Conservation (phyloP, 2,113 vertebrate species). For the Sceloporus tristichus region DNA sequence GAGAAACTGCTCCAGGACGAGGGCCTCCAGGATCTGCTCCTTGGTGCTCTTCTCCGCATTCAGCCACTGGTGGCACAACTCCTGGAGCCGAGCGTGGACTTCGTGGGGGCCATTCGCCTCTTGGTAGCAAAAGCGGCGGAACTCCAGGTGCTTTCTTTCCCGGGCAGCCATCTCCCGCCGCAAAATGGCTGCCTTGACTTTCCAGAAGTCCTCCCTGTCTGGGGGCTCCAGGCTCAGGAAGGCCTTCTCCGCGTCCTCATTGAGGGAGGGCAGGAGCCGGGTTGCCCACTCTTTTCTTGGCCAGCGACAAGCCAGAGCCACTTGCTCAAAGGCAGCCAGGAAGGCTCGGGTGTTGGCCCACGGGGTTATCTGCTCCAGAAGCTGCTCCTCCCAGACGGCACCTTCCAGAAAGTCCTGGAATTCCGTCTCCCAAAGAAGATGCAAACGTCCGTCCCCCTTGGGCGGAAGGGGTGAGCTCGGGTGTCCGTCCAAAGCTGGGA, state of each 20-base stretch:
- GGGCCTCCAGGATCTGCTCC: conserved; percentile 22
- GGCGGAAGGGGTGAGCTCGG: background rate
- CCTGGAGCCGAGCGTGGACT: background rate
- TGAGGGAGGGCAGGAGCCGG: conserved; percentile 12
- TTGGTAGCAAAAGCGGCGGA: conserved; percentile 34
- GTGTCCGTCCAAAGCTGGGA: fast-evolving
- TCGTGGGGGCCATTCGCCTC: background rate
- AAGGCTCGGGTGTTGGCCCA: background rate
- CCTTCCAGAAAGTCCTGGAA: conserved; percentile 26
- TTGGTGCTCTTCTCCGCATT: background rate
- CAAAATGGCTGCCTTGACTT: conserved; percentile 31
- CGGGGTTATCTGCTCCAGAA: background rate
- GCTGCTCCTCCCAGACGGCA: background rate
- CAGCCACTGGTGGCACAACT: conserved; percentile 19
- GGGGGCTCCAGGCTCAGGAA: background rate
- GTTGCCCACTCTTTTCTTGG: conserved; percentile 36
- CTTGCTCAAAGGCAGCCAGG: conserved; percentile 27
- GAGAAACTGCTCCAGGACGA: conserved; percentile 37
- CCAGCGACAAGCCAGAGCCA: conserved; percentile 21
- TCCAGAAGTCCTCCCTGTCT: conserved; percentile 22
- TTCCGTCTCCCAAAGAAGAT: background rate
- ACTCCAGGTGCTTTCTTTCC: conserved; percentile 4
- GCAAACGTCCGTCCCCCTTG: fast-evolving
- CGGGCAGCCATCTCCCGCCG: background rate
- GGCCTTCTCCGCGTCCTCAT: conserved; percentile 13